Evolutionary conservation across 2,113 vertebrate genomes (phyloP).

Genomic region (Centropus bengalensis): DNA sequence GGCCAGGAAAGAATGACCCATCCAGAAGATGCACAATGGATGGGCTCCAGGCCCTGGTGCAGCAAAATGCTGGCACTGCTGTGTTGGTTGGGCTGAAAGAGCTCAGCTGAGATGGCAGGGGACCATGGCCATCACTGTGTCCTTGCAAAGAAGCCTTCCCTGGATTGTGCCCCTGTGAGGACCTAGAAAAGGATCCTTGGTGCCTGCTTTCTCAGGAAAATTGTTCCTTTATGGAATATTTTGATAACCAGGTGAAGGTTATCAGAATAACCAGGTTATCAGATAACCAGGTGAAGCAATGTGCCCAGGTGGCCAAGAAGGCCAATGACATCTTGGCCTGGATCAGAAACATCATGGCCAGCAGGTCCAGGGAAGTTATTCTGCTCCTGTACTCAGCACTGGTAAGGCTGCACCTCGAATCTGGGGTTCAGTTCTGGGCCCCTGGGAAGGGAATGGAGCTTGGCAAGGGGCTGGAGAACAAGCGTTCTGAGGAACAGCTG

Average conservation of each 20-base stretch:
- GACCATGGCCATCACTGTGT: neutral
- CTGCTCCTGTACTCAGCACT: too few relatives aligned
- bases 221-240: neutral
- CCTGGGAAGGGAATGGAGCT: too few relatives aligned
- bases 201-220: neutral
- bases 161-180: neutral
- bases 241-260: neutral
- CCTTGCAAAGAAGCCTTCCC: neutral
- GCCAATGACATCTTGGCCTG: too few relatives aligned
- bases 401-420: too few relatives aligned
- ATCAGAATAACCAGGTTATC: too few relatives aligned
- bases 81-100: neutral
- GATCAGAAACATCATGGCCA: too few relatives aligned
- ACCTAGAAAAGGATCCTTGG: neutral
- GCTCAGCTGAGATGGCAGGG: neutral
- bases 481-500: too few relatives aligned
- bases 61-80: slow-evolving; percentile 9
- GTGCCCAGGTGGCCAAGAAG: too few relatives aligned
- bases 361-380: too few relatives aligned
- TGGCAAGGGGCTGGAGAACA: too few relatives aligned
- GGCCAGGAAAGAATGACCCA: slow-evolving; percentile 25
- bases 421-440: too few relatives aligned
- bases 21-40: slow-evolving; percentile 34
- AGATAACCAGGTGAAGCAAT: too few relatives aligned
- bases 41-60: slow-evolving; percentile 29